Base-by-base conservation (phyloP, 2,888 invertebrate species). In the Peribatodes rhomboidaria region DNA sequence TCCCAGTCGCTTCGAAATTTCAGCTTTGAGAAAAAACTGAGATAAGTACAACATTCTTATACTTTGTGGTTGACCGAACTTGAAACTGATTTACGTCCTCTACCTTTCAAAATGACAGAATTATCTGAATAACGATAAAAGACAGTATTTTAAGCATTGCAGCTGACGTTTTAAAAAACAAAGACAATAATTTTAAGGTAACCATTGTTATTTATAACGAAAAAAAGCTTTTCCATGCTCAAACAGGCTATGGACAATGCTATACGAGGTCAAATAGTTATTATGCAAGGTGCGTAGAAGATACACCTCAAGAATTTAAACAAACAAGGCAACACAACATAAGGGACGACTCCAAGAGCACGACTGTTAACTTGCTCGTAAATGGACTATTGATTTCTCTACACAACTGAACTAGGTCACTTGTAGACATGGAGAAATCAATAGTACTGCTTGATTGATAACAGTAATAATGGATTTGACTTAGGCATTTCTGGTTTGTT, bases 231-330 rank as follows among this genome's bases (percentile, higher is more conserved):
- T 53, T 39, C 39, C 39, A 39, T 41, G 53, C 10, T 27, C 37
- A 53, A 53, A 22, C 11, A 20, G 14, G 16, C 54, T 42, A 8
- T 31, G 31, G 41, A 55, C n/a, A 49, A 47, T 31, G 18, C 16
- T 31, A 53, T 37, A 22, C 53, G 42, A 50, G 61, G 61, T 61
- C 61, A 61, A 35, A 44, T 20, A n/a, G 33, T 55, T 55, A 73
- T 76, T 75, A 78, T 77, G 71, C 73, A 74, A 71, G 65, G 42
- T 61, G 65, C 78, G 71, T 74, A 74, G 64, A 64, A 59, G 59
- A 70, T 61, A 70, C 61, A 63, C 59, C 67, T 49, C 41, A 52
- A 59, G 73, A 80, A 81, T 83, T 72, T 71, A 73, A 74, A 82
- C 72, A 74, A 69, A 68, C 65, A 61, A 57, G 46, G 46, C 65